These are phyloP conservation scores for Ranitomeya imitator DNA, from an alignment of 2,113 vertebrate genomes.

Conservation along the genomic window DNA sequence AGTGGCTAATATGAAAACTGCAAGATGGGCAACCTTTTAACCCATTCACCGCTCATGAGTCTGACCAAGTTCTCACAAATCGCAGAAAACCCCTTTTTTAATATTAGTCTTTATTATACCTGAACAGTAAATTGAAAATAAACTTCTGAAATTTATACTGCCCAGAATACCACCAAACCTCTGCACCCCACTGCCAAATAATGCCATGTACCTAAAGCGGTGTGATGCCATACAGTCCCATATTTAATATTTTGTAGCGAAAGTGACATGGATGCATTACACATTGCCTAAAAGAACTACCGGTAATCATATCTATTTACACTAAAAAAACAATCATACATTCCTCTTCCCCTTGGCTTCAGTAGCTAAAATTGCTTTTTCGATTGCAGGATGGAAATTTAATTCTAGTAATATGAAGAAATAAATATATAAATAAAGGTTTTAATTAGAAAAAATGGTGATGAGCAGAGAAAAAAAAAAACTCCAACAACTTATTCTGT, in stretches of 20 bases:
- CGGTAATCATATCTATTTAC: background rate
- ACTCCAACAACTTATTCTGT: slow-evolving; percentile 44
- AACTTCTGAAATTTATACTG: no score
- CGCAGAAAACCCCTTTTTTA: no score
- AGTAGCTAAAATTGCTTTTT: slow-evolving; percentile 15
- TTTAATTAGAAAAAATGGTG: slow-evolving; percentile 62
- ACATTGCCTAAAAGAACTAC: background rate
- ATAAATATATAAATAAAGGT: slow-evolving; percentile 56
- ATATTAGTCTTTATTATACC: no score
- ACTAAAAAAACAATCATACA: background rate
- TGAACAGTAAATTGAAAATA: no score
- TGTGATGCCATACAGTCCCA: background rate
- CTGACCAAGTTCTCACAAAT: no score
- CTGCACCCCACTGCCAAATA: background rate
- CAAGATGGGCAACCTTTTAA: no score
- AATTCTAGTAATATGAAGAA: slow-evolving; percentile 42
- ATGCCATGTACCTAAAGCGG: background rate
- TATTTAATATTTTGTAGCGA: background rate
- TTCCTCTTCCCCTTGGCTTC: background rate
- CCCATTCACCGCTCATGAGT: no score
- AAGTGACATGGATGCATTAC: background rate
- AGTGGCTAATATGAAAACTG: no score
- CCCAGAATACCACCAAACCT: background rate
- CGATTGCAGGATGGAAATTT: slow-evolving; percentile 20
- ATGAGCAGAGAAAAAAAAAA: slow-evolving; percentile 57